Base-by-base conservation (phyloP, 35 echinoderm and acorn worm genomes). In the Ptychodera flava region DNA sequence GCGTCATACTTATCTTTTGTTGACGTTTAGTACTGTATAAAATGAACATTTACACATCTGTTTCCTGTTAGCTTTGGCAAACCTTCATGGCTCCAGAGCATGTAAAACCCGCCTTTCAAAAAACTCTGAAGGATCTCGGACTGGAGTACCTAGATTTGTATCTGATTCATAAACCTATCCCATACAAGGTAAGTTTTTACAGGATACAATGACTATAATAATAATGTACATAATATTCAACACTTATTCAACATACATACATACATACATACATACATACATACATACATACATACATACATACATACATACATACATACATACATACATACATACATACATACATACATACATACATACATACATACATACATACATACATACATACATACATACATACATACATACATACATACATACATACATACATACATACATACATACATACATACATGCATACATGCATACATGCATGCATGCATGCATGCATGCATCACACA, bases 21-120 rank as follows among this genome's bases (percentile, higher is more conserved):
- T 30, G n/a, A n/a, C n/a, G n/a, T n/a, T n/a, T n/a, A n/a, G n/a
- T n/a, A n/a, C n/a, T n/a, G n/a, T n/a, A n/a, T n/a, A n/a, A n/a
- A n/a, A n/a, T n/a, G n/a, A n/a, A n/a, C n/a, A n/a, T n/a, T n/a
- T n/a, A n/a, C n/a, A n/a, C n/a, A n/a, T n/a, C n/a, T n/a, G n/a
- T n/a, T n/a, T n/a, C n/a, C n/a, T n/a, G n/a, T n/a, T 34, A 83
- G 82, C 37, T 83, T 12, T 83, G 82, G 82, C 34, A 36, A 36
- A 83, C 16, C 10, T 83, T 35, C 35, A 16, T 37, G 33, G 37
- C 33, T 1, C 82, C 16, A 15, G 82, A 83, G 1, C 1, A 83
- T 30, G 82, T 83, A 10, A 37, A 36, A 10, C 34, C 34, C 10
- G 82, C 82, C 0, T 83, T 83, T 34, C 34, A 35, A 1, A 36